These are phyloP conservation scores for Ardeotis arabs DNA, from an alignment of 2,113 vertebrate genomes.

Conservation along the genomic window DNA sequence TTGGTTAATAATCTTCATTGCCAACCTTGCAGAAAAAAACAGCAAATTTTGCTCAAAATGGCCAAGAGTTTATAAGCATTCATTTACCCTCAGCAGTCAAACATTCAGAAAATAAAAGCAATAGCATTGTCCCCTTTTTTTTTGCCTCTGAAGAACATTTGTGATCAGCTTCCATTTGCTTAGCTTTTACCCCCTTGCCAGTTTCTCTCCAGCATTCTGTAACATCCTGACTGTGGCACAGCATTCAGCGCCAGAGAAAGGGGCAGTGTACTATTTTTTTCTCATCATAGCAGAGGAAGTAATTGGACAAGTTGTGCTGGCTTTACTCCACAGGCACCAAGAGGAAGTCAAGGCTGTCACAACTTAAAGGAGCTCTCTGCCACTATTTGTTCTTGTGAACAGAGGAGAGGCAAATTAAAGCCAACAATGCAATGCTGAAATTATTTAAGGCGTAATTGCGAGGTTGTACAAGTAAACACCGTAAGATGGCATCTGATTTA, in stretches of 20 bases:
- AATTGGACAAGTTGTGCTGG: conserved; percentile 8
- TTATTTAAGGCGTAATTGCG: neutral
- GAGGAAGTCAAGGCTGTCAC: neutral
- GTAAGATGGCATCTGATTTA: neutral
- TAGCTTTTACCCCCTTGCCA: neutral
- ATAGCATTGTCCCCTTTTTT: neutral
- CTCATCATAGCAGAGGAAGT: neutral
- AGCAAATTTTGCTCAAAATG: neutral
- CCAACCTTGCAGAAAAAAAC: neutral
- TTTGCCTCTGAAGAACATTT: neutral
- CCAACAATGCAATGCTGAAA: neutral
- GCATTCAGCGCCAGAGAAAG: neutral
- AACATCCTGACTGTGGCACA: neutral
- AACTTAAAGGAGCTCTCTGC: neutral
- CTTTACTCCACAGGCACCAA: neutral
- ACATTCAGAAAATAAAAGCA: neutral
- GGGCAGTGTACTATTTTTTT: neutral
- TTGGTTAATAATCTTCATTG: neutral
- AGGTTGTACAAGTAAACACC: neutral
- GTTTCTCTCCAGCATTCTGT: neutral
- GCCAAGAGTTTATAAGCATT: neutral
- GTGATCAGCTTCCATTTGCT: neutral
- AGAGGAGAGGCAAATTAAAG: neutral
- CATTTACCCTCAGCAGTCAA: neutral
- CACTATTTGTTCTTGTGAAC: neutral